phyloP scores from a whole-genome alignment of 2,113 vertebrate genomes.

The Tychaedon coryphoeus region DNA sequence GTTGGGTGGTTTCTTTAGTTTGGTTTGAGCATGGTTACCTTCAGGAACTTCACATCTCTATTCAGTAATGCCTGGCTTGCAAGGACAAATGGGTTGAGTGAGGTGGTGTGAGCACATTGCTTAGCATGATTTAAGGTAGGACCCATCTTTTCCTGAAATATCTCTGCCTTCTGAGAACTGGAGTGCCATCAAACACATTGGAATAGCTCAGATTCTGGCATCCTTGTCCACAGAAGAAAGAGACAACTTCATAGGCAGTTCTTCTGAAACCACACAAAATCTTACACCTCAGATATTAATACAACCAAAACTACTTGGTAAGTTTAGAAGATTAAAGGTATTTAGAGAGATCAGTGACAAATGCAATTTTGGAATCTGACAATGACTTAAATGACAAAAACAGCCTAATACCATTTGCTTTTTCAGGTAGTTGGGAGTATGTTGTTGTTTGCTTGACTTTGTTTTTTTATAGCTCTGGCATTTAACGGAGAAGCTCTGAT shows the following conservation, averaged over 20 bases:
- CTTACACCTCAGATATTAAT: background rate
- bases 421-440: background rate
- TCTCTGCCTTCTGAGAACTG: background rate
- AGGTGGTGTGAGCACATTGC: background rate
- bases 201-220: background rate
- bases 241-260: background rate
- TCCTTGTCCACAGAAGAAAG: background rate
- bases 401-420: background rate
- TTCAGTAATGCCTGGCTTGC: background rate
- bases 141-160: background rate
- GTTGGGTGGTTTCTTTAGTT: background rate
- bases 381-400: background rate
- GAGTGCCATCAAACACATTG: background rate
- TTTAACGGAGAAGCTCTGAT: background rate
- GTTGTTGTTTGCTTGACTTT: background rate
- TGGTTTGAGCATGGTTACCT: background rate
- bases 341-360: background rate
- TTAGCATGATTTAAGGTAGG: background rate
- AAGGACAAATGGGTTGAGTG: background rate
- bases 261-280: background rate
- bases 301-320: background rate
- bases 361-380: background rate
- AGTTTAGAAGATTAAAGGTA: background rate
- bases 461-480: background rate
- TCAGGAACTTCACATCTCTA: rapidly evolving